phyloP scores from a whole-genome alignment of 2,797 vertebrate genomes.

The Vespertilio murinus region DNA sequence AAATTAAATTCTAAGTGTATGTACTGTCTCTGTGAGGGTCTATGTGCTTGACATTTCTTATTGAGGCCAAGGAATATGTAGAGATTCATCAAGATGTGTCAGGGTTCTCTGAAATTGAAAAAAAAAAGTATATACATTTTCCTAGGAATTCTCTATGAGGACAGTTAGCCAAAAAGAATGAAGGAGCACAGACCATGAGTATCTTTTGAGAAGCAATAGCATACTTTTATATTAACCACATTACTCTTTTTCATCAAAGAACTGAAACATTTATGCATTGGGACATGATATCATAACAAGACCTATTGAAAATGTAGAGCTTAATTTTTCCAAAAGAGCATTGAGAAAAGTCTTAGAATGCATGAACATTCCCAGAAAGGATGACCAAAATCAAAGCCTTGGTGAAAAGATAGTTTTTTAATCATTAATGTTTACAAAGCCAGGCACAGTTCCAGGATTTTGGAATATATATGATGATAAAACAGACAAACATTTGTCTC shows the following conservation, averaged over 20 bases:
- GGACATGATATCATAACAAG: neutral
- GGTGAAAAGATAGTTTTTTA: neutral
- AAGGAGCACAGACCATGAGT: neutral
- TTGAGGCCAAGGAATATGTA: neutral
- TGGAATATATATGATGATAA: neutral
- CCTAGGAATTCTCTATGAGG: neutral
- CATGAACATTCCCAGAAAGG: neutral
- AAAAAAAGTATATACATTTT: neutral
- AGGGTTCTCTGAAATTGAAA: neutral
- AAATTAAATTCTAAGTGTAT: neutral
- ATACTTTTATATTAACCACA: neutral
- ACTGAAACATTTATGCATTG: neutral
- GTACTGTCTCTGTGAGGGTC: neutral
- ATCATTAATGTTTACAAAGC: neutral
- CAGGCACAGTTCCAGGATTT: neutral
- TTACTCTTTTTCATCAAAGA: conserved; percentile 13
- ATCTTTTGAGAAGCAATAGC: neutral
- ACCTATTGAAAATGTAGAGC: neutral
- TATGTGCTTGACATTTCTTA: neutral
- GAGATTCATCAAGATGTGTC: neutral
- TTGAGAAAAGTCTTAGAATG: neutral
- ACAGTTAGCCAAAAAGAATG: neutral
- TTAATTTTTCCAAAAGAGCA: neutral
- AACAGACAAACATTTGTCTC: neutral
- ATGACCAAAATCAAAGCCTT: neutral